Base-by-base conservation (phyloP, 1,140 invertebrate species). In the Drosophila littoralis region DNA sequence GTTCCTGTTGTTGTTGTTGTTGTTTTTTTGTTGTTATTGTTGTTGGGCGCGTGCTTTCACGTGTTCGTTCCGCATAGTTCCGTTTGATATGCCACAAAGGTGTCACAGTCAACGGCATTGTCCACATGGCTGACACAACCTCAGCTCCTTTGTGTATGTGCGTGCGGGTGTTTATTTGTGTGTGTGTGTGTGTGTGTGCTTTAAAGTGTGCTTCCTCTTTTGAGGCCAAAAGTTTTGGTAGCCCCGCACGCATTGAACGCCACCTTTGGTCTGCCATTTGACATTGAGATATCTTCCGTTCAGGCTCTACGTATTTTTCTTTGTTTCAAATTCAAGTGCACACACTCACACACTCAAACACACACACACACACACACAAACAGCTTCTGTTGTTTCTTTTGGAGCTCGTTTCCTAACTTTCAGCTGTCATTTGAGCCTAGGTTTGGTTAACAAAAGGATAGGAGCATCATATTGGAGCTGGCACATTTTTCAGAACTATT, bases 21-120 rank as follows among this genome's bases (percentile, higher is more conserved):
- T 75, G 40, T 45, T 75, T 46, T 60, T 28, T 63, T 67, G 51
- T 35, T 50, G 43, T 64, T 51, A 66, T 50, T 67, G 71, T 69
- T 75, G 75, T 61, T 55, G 52, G 58, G 54, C 68, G 85, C 76
- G 83, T 81, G 80, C 79, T 86, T 84, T 80, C 83, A 88, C 83
- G 85, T 89, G 84, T 84, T 88, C 83, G 83, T 88, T 86, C 83
- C 83, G 83, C 83, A 86, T 86, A 88, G 83, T 88, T 86, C 83
- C 83, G 83, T 88, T 86, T 86, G 83, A 86, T 88, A 86, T 70
- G 83, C 82, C 79, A 88, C 79, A 79, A 86, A 86, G 83, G 82
- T 86, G 82, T 86, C 82, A 78, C 75, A 73, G 61, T 72, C 61
- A 63, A 75, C 63, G 71, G 71, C 65, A 69, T 61, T 74, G 71